Evolutionary conservation across 1,140 invertebrate species (phyloP), one percentile per base, ranked within the genome.

Genomic region (Lutraria rhynchaena): DNA sequence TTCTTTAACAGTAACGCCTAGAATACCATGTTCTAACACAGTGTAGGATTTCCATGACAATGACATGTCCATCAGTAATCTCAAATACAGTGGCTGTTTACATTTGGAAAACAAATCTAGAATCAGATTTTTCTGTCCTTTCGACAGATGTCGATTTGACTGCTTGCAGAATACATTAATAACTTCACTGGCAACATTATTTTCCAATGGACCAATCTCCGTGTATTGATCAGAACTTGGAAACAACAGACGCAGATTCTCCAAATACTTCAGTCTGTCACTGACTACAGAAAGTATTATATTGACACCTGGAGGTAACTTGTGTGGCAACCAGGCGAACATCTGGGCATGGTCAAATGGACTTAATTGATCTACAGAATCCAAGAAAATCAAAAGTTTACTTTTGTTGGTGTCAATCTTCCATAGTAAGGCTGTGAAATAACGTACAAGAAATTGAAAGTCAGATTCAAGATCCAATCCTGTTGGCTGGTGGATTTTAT

Each of bases 201-300:
- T 53, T n/a, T 83, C 55, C 19, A 88, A 49, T 19, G 29, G 19
- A 31, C 51, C 63, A 29, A 88, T 65, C 46, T 84, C 67, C 0
- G 86, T n/a, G 55, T 69, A 88, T 27, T 69, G 74, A 0, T 70
- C 69, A 9, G 55, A 22, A 22, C 63, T 49, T 15, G 65, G 71
- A 22, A 86, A 78, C 15, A 71, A 35, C 11, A 75, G 51, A 46
- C 51, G 58, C 15, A 88, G 33, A 19, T 81, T 90, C 13, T 85
- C 71, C 2, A 90, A 82, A 37, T 84, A 63, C n/a, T 88, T 78
- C 51, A 80, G 70, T 46, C 87, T 78, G 53, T 87, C 80, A 13
- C 89, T 85, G 35, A 90, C 76, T n/a, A 88, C 86, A 11, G 90
- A 90, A 13, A 98, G 95, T 33, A 99, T 95, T 84, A 99, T 95